Percentiles rank a stretch among this genome's conserved stretches.
phyloP scores from a whole-genome alignment of 2,888 invertebrate genomes.

The Dromius quadrimaculatus region DNA sequence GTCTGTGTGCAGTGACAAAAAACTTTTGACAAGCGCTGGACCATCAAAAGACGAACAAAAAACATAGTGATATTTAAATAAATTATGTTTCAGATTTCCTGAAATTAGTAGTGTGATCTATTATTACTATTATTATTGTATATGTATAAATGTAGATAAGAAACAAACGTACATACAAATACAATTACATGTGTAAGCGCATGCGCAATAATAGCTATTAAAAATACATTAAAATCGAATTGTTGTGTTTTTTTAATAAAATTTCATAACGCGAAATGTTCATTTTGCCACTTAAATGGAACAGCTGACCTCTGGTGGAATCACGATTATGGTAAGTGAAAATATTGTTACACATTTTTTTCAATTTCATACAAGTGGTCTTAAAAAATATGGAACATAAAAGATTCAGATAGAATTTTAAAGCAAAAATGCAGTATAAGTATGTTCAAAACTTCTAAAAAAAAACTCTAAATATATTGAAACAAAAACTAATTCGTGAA shows the following conservation, averaged over 20 bases:
- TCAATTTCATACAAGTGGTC: no score
- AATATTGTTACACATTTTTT: no score
- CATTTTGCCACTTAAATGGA: slow-evolving; percentile 15
- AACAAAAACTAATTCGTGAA: no score
- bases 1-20: slow-evolving; percentile 14
- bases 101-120: slow-evolving; percentile 51
- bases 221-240: slow-evolving; percentile 52
- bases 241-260: slow-evolving; percentile 34
- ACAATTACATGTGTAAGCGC: slow-evolving; percentile 36
- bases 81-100: slow-evolving; percentile 48
- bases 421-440: no score
- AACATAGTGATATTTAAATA: slow-evolving; percentile 49
- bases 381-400: no score
- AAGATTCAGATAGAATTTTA: no score
- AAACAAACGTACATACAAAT: slow-evolving; percentile 34
- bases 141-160: slow-evolving; percentile 52
- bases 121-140: slow-evolving; percentile 49
- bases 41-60: slow-evolving; percentile 15
- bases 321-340: slow-evolving; percentile 11
- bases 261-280: slow-evolving; percentile 35
- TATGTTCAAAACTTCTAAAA: no score
- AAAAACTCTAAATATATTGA: no score
- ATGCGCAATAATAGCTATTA: slow-evolving; percentile 51
- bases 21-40: slow-evolving; percentile 38
- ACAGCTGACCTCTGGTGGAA: background rate